These are phyloP conservation scores for Leuctra nigra DNA, from an alignment of 2,888 invertebrate species.

Conservation along the genomic window DNA sequence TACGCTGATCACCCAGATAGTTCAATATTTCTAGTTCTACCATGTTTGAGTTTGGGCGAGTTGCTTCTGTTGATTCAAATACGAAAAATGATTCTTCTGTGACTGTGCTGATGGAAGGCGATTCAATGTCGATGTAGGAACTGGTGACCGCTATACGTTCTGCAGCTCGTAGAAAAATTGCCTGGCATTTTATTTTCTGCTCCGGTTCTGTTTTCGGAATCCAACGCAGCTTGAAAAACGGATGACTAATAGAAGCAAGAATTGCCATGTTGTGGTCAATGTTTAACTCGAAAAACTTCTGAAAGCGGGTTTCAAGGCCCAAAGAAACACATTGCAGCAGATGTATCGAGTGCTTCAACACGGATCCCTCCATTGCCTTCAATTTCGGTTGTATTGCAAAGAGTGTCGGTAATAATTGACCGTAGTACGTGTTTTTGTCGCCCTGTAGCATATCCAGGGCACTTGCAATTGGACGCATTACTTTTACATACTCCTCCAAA, in stretches of 20 bases:
- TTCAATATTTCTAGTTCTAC: too few relatives aligned
- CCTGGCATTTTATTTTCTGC: not conserved
- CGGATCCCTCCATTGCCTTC: not conserved
- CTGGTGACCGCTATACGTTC: too few relatives aligned
- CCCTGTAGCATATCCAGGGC: not conserved
- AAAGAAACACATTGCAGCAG: not conserved
- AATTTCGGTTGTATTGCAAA: not conserved
- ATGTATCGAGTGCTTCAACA: not conserved
- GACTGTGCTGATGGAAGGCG: too few relatives aligned
- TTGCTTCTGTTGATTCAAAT: too few relatives aligned
- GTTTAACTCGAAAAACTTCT: not conserved
- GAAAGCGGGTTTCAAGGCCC: not conserved
- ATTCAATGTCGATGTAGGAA: too few relatives aligned
- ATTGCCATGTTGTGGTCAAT: not conserved
- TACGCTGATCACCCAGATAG: too few relatives aligned
- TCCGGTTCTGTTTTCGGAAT: not conserved
- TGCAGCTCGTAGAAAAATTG: too few relatives aligned
- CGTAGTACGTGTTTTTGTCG: not conserved
- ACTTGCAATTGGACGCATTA: not conserved
- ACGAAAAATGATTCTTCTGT: too few relatives aligned
- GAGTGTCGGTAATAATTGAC: not conserved
- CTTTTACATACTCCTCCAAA: too few relatives aligned
- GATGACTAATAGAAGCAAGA: not conserved
- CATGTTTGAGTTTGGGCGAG: too few relatives aligned
- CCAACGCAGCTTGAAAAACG: not conserved